Conservation (phyloP, 2,888 invertebrate species). For the Cancer borealis region DNA sequence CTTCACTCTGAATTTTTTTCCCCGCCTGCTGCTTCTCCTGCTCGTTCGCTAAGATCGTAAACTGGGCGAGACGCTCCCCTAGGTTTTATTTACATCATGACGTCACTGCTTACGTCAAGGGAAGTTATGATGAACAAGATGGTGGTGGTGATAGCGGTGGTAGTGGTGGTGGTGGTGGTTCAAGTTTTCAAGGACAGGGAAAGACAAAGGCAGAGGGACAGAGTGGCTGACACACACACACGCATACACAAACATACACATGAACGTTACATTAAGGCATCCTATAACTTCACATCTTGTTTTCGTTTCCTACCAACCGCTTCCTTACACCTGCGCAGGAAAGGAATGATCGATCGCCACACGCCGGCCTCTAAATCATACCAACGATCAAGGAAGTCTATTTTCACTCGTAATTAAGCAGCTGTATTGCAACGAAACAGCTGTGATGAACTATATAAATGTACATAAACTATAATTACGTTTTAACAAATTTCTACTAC, state of each 20-base stretch:
- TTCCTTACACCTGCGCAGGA: background rate
- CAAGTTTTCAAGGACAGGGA: background rate
- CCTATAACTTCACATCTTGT: background rate
- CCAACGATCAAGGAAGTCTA: background rate
- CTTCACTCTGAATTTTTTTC: background rate
- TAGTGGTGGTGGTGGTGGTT: background rate
- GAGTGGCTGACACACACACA: background rate
- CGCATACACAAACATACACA: slow-evolving; percentile 44
- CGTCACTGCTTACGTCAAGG: slow-evolving; percentile 3
- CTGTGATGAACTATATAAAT: background rate
- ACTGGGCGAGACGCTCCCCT: background rate
- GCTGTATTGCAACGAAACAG: background rate
- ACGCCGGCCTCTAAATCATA: background rate
- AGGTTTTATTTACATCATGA: background rate
- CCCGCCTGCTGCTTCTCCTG: background rate
- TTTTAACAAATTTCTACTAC: background rate
- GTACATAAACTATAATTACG: background rate
- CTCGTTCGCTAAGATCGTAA: background rate
- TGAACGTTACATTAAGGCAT: background rate
- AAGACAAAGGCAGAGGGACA: background rate
- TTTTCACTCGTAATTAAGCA: background rate
- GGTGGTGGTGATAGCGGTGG: background rate
- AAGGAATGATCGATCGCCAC: background rate
- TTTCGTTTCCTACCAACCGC: background rate
- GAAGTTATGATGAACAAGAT: slow-evolving; percentile 24